Percentiles rank a stretch among this genome's conserved stretches.
Conservation (phyloP, 2,113 vertebrate species). For the Thymallus thymallus region DNA sequence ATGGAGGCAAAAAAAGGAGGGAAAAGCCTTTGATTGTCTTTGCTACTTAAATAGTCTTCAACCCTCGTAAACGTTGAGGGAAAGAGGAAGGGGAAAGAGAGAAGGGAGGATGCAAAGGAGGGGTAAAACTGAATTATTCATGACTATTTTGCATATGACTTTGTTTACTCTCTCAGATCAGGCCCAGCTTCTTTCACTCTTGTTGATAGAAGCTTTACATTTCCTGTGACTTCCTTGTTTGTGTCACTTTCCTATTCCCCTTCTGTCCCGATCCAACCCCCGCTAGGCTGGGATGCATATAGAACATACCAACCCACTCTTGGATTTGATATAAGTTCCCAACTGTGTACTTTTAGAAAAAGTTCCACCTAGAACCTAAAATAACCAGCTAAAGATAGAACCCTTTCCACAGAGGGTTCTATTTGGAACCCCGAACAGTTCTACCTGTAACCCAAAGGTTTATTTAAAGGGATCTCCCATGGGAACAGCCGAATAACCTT, state of each 20-base stretch:
- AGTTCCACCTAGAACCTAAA: too few species aligned
- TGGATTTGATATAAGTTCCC: too few species aligned
- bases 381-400: too few species aligned
- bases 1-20: too few species aligned
- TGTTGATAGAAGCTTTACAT: neutral
- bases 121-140: slow-evolving; percentile 1
- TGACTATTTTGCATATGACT: neutral
- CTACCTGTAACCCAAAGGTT: too few species aligned
- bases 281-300: neutral
- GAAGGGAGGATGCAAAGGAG: neutral
- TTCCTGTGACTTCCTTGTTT: neutral
- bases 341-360: too few species aligned
- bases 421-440: too few species aligned
- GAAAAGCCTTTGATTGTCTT: neutral
- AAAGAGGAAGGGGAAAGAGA: neutral
- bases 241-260: neutral
- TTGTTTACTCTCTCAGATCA: neutral
- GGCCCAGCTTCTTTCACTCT: neutral
- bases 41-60: too few species aligned
- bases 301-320: neutral
- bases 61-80: neutral
- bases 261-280: neutral
- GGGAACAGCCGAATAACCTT: too few species aligned
- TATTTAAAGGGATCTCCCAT: too few species aligned
- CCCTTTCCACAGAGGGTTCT: too few species aligned